These are phyloP conservation scores for Chloebia gouldiae DNA, from an alignment of 2,113 vertebrate species.

Conservation along the genomic window DNA sequence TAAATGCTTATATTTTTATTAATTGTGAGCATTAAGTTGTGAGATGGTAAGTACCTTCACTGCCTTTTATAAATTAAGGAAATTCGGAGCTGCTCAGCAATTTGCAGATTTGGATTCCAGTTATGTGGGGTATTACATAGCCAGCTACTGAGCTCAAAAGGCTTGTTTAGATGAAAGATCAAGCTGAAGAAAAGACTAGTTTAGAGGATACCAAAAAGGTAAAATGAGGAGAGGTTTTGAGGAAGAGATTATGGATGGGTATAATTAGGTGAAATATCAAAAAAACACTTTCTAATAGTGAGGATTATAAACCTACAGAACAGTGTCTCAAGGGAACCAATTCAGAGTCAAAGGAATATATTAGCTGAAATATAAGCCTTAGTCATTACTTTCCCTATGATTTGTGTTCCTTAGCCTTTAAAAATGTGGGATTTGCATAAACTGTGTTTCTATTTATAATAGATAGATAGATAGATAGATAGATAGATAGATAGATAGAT, in stretches of 20 bases:
- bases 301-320: conserved; percentile 11
- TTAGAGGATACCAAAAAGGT: conserved; percentile 37
- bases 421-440: background rate
- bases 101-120: conserved; percentile 21
- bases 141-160: conserved; percentile 2
- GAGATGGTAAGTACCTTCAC: background rate
- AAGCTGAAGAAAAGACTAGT: conserved; percentile 16
- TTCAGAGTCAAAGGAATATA: conserved; percentile 5
- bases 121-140: conserved; percentile 6
- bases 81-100: background rate
- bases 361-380: background rate
- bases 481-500: background rate
- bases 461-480: background rate
- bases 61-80: background rate
- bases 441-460: background rate
- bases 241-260: conserved; percentile 19
- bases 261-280: conserved; percentile 44
- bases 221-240: conserved; percentile 38
- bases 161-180: background rate
- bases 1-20: background rate
- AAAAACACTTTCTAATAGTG: conserved; percentile 36
- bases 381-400: background rate
- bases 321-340: background rate
- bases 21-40: background rate
- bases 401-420: background rate